phyloP scores from a whole-genome alignment of 2,888 invertebrate species.

The Epinotia nisella region DNA sequence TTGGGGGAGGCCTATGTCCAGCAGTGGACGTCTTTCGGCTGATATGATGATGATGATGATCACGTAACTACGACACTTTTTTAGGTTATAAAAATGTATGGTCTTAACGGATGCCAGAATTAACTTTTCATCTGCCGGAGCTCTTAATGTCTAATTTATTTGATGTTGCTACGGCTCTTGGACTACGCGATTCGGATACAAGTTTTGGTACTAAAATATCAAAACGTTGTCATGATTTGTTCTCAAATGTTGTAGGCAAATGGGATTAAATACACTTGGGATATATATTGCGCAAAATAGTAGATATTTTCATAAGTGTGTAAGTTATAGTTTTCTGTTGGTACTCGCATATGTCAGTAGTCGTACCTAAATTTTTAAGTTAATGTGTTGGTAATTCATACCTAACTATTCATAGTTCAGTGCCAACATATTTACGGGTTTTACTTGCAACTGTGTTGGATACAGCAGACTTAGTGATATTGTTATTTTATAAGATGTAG shows the following conservation, averaged over 20 bases:
- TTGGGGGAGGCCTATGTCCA: too few relatives aligned
- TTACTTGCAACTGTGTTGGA: conserved; percentile 26
- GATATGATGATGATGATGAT: too few relatives aligned
- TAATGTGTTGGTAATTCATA: conserved; percentile 1
- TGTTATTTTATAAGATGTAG: conserved; percentile 28
- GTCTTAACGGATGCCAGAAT: neutral
- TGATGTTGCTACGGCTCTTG: conserved; percentile 24
- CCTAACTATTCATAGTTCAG: conserved; percentile 27
- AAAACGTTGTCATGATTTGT: conserved; percentile 28
- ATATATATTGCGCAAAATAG: conserved; percentile 10
- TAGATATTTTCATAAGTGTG: conserved; percentile 12
- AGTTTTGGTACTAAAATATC: conserved; percentile 7
- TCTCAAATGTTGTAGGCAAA: conserved; percentile 3
- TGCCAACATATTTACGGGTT: conserved; percentile 41
- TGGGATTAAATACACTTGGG: conserved; percentile 15
- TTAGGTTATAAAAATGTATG: neutral
- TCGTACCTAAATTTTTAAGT: neutral
- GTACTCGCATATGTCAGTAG: conserved; percentile 12
- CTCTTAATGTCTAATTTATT: neutral
- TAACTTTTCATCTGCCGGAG: neutral
- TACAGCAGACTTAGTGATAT: conserved; percentile 16
- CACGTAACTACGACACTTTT: neutral
- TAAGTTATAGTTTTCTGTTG: conserved; percentile 1
- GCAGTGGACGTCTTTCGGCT: too few relatives aligned
- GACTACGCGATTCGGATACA: conserved; percentile 17